A percentile compares a stretch with the other conserved stretches of the same genome.
Evolutionary conservation across 1,140 invertebrate genomes (phyloP).

Genomic region (Holotrichia oblita): DNA sequence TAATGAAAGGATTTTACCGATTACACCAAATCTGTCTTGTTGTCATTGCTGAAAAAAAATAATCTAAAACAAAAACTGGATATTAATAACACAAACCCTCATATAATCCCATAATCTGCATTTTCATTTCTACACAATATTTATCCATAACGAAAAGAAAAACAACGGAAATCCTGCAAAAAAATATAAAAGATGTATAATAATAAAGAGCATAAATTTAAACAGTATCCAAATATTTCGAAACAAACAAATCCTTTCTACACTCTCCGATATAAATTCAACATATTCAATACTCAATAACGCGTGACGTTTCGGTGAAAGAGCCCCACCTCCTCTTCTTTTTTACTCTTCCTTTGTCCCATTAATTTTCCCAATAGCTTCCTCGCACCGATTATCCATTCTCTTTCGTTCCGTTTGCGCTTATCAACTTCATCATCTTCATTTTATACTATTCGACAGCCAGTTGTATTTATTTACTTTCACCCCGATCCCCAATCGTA

Average conservation of each 20-base stretch:
- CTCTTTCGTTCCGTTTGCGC: background rate
- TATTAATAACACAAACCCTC: too few species aligned
- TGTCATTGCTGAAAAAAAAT: too few species aligned
- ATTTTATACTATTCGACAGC: background rate
- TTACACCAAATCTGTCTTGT: too few species aligned
- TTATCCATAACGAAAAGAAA: too few species aligned
- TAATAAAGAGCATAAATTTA: too few species aligned
- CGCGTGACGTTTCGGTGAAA: background rate
- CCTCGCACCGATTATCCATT: background rate
- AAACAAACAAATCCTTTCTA: background rate
- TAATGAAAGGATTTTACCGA: too few species aligned
- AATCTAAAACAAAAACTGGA: too few species aligned
- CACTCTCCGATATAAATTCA: background rate
- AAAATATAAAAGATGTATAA: too few species aligned
- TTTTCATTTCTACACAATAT: too few species aligned
- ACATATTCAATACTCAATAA: background rate
- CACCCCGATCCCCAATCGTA: background rate
- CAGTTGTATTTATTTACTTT: slow-evolving; percentile 14
- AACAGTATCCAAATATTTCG: background rate
- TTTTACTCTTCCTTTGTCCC: background rate
- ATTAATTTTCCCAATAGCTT: background rate
- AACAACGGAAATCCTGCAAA: too few species aligned
- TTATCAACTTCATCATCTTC: slow-evolving; percentile 7
- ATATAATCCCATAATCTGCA: too few species aligned
- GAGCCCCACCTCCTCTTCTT: background rate